Conservation (phyloP, 2,113 vertebrate species). For the Pampusana beccarii region DNA sequence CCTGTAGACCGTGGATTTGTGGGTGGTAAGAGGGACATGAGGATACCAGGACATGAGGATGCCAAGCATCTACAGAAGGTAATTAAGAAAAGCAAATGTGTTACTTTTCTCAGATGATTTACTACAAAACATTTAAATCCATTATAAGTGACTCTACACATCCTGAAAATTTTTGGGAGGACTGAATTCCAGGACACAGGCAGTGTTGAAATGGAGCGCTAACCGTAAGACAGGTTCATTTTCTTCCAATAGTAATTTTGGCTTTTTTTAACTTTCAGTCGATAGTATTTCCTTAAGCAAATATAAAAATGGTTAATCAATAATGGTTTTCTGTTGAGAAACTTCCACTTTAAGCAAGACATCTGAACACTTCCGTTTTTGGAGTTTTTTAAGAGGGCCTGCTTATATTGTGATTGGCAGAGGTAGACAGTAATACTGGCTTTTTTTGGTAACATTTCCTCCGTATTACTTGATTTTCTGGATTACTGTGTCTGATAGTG, state of each 20-base stretch:
- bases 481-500: fast-evolving
- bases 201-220: background rate
- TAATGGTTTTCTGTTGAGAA: background rate
- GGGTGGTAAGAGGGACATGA: background rate
- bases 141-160: background rate
- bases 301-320: background rate
- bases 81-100: background rate
- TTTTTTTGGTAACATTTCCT: fast-evolving
- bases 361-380: background rate
- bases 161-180: background rate
- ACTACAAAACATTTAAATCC: background rate
- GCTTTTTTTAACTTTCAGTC: fast-evolving
- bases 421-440: background rate
- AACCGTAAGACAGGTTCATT: background rate
- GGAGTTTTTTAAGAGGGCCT: fast-evolving
- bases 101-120: background rate
- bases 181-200: background rate
- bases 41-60: background rate
- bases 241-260: background rate
- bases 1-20: fast-evolving
- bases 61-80: background rate
- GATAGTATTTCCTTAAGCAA: background rate
- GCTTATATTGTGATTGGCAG: background rate
- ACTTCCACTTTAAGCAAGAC: background rate
- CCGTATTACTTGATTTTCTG: background rate